A percentile compares a stretch with the other conserved stretches of the same genome.
Evolutionary conservation across 2,113 vertebrate genomes (phyloP).

Genomic region (Microcebus jonahi): DNA sequence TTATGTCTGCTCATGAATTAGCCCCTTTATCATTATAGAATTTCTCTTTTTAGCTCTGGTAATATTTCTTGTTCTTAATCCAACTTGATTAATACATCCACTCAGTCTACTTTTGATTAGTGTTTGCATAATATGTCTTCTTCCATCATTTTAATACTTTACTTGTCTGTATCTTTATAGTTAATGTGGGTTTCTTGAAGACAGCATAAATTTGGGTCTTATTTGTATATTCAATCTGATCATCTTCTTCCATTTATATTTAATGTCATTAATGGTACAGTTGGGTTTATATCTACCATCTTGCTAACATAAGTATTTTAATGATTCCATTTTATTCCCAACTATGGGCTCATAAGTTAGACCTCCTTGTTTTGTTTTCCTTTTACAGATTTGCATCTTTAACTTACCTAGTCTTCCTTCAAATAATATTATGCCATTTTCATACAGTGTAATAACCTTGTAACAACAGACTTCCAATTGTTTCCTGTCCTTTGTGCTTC

Average conservation of each 20-base stretch:
- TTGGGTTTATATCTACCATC: not conserved
- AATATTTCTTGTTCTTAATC: not conserved
- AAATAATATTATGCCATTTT: not conserved
- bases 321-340: not conserved
- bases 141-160: not conserved
- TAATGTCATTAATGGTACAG: not conserved
- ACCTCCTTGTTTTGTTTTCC: not conserved
- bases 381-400: not conserved
- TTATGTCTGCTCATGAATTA: not conserved
- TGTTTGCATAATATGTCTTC: not conserved
- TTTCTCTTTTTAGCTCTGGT: not conserved
- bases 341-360: not conserved
- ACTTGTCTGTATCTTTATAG: not conserved
- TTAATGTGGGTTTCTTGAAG: not conserved
- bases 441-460: not conserved
- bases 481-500: not conserved
- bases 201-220: not conserved
- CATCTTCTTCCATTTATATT: not conserved
- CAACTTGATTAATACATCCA: not conserved
- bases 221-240: not conserved
- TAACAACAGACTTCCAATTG: not conserved
- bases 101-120: not conserved
- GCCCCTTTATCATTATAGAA: not conserved
- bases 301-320: not conserved
- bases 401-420: not conserved